Percentiles rank a stretch among this genome's conserved stretches.
These are phyloP conservation scores for Cheilosia variabilis DNA, from an alignment of 2,888 invertebrate species.

Conservation along the genomic window DNA sequence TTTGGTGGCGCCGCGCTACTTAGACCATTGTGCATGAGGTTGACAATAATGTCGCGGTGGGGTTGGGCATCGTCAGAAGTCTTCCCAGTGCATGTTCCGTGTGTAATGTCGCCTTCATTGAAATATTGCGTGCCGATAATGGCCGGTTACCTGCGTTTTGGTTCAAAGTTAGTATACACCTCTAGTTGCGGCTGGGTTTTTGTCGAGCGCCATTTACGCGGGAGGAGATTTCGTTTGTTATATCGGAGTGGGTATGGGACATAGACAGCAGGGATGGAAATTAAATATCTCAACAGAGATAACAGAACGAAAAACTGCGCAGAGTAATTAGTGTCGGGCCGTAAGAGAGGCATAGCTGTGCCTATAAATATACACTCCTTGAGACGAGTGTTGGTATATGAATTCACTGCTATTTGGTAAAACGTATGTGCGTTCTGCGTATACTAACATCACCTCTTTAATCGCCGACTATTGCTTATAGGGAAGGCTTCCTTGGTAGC, in stretches of 20 bases:
- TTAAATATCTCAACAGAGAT: constrained; percentile 2
- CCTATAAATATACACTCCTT: too few species aligned
- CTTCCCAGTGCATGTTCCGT: constrained; percentile 34
- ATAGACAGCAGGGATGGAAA: constrained; percentile 9
- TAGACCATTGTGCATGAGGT: constrained; percentile 23
- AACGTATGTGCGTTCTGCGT: too few species aligned
- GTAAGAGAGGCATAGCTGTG: background rate
- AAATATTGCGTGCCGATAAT: constrained; percentile 83
- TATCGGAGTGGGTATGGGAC: constrained; percentile 7
- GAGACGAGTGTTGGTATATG: background rate
- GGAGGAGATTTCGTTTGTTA: background rate
- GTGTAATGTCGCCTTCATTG: constrained; percentile 82
- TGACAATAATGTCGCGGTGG: constrained; percentile 44
- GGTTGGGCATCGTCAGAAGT: constrained; percentile 56
- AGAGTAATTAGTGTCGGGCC: constrained; percentile 12
- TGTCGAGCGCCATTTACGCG: constrained; percentile 51
- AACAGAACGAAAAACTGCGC: background rate
- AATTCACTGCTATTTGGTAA: background rate
- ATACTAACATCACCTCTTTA: too few species aligned
- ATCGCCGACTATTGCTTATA: too few species aligned
- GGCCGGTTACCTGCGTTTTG: constrained; percentile 77
- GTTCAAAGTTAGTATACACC: constrained; percentile 38
- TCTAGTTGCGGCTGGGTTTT: constrained; percentile 25
- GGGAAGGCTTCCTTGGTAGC: too few species aligned
- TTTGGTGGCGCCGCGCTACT: constrained; percentile 44